Percentiles rank a stretch among this genome's conserved stretches.
Conservation (phyloP, 2,113 vertebrate species). For the Illadopsis cleaveri region DNA sequence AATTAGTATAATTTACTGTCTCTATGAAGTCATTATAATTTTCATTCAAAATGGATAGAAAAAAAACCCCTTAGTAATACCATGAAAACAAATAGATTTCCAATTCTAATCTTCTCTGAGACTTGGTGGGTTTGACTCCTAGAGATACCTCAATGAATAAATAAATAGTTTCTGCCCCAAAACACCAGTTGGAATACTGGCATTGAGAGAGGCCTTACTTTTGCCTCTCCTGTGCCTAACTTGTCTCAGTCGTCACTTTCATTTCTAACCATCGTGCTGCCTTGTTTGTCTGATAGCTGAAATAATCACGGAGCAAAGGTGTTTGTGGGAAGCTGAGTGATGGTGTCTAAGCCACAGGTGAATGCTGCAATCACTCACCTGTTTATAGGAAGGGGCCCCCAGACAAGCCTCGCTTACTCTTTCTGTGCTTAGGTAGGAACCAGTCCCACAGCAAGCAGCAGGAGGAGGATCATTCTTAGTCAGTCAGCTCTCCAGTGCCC, state of each 20-base stretch:
- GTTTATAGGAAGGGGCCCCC: background rate
- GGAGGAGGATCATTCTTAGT: background rate
- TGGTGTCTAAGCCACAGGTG: fast-evolving
- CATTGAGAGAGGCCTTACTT: background rate
- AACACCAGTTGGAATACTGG: background rate
- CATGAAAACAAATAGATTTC: background rate
- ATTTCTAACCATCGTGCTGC: background rate
- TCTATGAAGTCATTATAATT: background rate
- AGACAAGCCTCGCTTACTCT: background rate
- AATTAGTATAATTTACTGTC: background rate
- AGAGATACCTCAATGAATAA: background rate
- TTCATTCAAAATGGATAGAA: background rate
- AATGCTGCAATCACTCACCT: background rate
- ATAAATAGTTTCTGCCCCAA: background rate
- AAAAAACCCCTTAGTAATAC: background rate
- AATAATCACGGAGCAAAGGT: background rate
- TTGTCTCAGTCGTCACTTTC: background rate
- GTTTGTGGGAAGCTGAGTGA: background rate
- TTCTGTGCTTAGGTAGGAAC: background rate
- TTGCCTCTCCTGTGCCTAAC: background rate
- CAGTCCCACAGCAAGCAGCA: background rate
- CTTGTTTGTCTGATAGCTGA: background rate
- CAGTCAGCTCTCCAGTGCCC: background rate
- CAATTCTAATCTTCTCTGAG: background rate
- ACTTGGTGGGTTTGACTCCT: background rate